phyloP scores from a whole-genome alignment of 2,888 invertebrate species.

The Apodemia zela region DNA sequence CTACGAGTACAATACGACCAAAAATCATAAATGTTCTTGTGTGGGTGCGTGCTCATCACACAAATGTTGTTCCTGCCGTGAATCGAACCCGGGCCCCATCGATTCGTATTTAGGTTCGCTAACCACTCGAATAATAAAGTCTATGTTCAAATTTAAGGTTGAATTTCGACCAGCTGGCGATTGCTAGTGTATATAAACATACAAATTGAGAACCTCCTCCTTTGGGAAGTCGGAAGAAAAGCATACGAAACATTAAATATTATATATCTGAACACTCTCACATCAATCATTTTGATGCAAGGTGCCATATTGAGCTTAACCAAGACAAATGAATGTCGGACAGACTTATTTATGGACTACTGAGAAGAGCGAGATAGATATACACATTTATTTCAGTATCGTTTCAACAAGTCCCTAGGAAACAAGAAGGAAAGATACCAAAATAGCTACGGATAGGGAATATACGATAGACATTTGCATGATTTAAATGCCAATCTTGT shows the following conservation, averaged over 20 bases:
- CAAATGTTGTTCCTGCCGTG: too few relatives aligned
- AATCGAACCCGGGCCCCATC: too few relatives aligned
- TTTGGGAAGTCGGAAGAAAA: neutral
- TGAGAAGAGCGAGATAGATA: neutral
- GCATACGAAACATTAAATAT: neutral
- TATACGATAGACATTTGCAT: conserved; percentile 3
- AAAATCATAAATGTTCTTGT: too few relatives aligned
- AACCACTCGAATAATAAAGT: too few relatives aligned
- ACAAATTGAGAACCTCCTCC: too few relatives aligned
- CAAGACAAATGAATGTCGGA: conserved; percentile 14
- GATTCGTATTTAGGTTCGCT: too few relatives aligned
- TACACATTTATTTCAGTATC: conserved; percentile 14
- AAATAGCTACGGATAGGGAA: conserved; percentile 4
- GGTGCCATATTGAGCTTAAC: conserved; percentile 10
- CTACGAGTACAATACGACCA: too few relatives aligned
- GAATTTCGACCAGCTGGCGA: too few relatives aligned
- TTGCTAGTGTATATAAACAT: too few relatives aligned
- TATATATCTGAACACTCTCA: neutral
- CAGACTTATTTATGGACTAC: conserved; percentile 14
- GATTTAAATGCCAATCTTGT: conserved; percentile 9
- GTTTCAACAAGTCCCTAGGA: conserved; percentile 13
- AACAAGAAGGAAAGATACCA: neutral
- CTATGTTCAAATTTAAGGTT: too few relatives aligned
- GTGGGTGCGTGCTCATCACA: too few relatives aligned
- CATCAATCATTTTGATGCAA: conserved; percentile 10